These are phyloP conservation scores for Echinarachnius parma DNA, from an alignment of 53 echinoderm and acorn worm species.

Conservation along the genomic window DNA sequence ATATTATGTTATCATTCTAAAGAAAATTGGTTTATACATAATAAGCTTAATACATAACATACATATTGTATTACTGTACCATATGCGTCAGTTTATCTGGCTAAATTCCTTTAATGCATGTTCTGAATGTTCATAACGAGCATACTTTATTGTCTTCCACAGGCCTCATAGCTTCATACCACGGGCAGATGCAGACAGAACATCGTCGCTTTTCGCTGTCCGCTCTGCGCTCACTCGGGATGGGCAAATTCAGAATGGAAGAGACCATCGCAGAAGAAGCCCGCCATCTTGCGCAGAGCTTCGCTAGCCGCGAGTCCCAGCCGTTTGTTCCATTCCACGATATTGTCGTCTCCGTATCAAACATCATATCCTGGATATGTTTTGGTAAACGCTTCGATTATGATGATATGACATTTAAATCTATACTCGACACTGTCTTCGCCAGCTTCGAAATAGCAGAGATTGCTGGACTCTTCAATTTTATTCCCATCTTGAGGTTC, in stretches of 20 bases:
- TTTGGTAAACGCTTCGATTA: slow-evolving; percentile 52
- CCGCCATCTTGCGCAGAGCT: slow-evolving; percentile 23
- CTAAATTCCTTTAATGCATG: too few species aligned
- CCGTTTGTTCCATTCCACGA: slow-evolving; percentile 43
- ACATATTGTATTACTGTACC: too few species aligned
- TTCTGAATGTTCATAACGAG: too few species aligned
- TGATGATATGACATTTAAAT: slow-evolving; percentile 39
- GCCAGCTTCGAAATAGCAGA: slow-evolving; percentile 38
- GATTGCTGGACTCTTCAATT: slow-evolving; percentile 36
- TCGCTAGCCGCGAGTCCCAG: slow-evolving; percentile 19
- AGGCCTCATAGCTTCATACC: slow-evolving; percentile 36
- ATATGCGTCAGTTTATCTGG: too few species aligned
- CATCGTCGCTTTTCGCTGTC: slow-evolving; percentile 53
- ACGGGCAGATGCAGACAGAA: slow-evolving; percentile 39
- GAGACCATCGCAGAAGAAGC: slow-evolving; percentile 49
- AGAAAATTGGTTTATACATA: too few species aligned
- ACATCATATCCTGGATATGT: slow-evolving; percentile 49
- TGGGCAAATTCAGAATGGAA: slow-evolving; percentile 55
- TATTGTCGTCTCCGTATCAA: slow-evolving; percentile 43
- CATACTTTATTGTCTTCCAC: too few species aligned
- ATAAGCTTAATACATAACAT: too few species aligned
- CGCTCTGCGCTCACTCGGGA: slow-evolving; percentile 47
- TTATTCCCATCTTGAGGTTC: slow-evolving; percentile 47
- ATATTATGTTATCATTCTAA: too few species aligned
- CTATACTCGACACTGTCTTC: slow-evolving; percentile 24